These are phyloP conservation scores for Macrotus californicus DNA, from an alignment of 2,113 vertebrate species.

Conservation along the genomic window DNA sequence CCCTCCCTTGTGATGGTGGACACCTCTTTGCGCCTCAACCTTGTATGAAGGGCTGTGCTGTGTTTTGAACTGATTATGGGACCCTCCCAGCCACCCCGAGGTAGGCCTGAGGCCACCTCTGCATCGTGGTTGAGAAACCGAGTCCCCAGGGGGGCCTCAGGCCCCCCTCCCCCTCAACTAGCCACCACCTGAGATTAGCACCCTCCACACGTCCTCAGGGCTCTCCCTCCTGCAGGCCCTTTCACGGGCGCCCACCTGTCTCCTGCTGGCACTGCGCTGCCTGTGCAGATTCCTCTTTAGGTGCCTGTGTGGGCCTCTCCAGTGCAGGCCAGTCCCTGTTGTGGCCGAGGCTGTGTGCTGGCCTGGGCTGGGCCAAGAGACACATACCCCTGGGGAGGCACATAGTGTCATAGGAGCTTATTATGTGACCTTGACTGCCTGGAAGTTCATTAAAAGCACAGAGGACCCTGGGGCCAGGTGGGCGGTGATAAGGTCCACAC, in stretches of 20 bases:
- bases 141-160: background rate
- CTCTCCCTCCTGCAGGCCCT: background rate
- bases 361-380: background rate
- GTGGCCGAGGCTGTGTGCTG: background rate
- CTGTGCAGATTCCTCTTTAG: background rate
- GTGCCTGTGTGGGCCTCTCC: background rate
- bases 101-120: background rate
- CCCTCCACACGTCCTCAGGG: background rate
- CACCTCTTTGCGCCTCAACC: background rate
- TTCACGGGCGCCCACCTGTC: too few relatives aligned
- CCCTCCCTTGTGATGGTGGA: background rate
- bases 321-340: background rate
- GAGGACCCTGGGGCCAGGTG: background rate
- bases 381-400: background rate
- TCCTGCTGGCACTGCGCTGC: background rate
- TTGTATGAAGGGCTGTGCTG: background rate
- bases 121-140: background rate
- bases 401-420: background rate
- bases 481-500: background rate
- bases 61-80: background rate
- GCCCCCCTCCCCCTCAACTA: fast-evolving
- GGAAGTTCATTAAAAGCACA: background rate
- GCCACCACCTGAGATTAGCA: background rate
- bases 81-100: background rate
- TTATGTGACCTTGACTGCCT: background rate